A percentile compares a stretch with the other conserved stretches of the same genome.
phyloP scores from a whole-genome alignment of 2,888 invertebrate species.

The Creontiades dilutus region DNA sequence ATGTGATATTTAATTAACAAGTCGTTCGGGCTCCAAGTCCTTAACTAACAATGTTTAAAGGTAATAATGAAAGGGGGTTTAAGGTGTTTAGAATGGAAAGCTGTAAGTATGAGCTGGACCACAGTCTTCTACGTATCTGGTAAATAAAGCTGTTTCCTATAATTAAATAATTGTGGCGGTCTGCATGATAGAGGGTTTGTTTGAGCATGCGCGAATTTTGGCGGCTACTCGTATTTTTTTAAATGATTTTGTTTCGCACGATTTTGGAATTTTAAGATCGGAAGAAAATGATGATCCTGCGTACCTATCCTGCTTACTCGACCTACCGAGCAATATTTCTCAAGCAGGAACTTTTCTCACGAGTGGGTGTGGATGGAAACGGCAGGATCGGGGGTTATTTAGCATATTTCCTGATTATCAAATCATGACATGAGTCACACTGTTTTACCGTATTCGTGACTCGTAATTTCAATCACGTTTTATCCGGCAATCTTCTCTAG shows the following conservation, averaged over 20 bases:
- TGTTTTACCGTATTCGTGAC: constrained; percentile 1
- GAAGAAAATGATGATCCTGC: not conserved
- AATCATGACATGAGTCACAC: not conserved
- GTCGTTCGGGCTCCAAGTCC: constrained; percentile 9
- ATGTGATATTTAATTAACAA: constrained; percentile 55
- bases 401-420: not conserved
- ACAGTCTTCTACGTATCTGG: constrained; percentile 64
- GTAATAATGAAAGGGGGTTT: not conserved
- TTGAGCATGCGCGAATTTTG: not conserved
- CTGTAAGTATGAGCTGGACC: constrained; percentile 60
- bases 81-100: not conserved
- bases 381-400: not conserved
- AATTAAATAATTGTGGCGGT: not conserved
- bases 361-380: not conserved
- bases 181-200: not conserved
- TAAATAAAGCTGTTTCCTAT: constrained; percentile 39
- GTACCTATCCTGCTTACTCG: too few relatives aligned
- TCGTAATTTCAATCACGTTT: not conserved
- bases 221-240: not conserved
- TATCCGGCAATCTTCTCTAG: too few relatives aligned
- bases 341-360: too few relatives aligned
- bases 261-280: not conserved
- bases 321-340: too few relatives aligned
- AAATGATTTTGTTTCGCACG: not conserved
- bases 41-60: constrained; percentile 40